Percentiles rank a stretch among this genome's conserved stretches.
phyloP scores from a whole-genome alignment of 2,888 invertebrate species.

The Capitulum mitella region DNA sequence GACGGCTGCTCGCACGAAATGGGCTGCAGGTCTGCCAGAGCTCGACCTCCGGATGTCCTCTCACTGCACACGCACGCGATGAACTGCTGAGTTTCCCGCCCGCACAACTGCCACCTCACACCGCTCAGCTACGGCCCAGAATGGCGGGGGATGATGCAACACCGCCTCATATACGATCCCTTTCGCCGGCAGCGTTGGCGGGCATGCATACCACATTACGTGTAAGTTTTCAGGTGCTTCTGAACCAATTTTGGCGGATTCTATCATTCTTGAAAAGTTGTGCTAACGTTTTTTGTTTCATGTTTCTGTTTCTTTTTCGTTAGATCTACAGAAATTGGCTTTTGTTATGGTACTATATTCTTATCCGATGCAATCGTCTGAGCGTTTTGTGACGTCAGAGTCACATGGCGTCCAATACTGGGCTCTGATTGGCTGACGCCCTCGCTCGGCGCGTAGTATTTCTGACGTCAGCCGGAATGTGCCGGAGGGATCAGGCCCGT shows the following conservation, averaged over 20 bases:
- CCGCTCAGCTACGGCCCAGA: neutral
- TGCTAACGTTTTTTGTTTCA: no score
- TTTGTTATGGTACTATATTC: neutral
- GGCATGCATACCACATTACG: neutral
- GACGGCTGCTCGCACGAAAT: neutral
- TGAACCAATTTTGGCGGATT: no score
- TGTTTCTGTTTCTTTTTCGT: no score
- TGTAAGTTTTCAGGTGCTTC: no score
- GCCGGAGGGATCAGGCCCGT: neutral
- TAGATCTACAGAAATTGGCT: no score
- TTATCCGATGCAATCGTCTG: neutral
- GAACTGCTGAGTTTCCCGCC: neutral
- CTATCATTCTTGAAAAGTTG: no score
- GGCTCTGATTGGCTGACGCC: neutral
- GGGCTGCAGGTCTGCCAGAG: neutral
- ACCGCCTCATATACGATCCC: neutral
- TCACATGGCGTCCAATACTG: neutral
- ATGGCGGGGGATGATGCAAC: conserved; percentile 8
- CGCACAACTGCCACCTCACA: neutral
- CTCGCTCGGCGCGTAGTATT: neutral
- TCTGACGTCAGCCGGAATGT: conserved; percentile 5
- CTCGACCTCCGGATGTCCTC: neutral
- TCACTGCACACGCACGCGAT: neutral
- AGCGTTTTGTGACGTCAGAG: neutral
- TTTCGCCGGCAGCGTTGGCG: neutral